Evolutionary conservation across 2,888 invertebrate species (phyloP), one percentile per base, ranked within the genome.

Genomic region (Eledona agricola): DNA sequence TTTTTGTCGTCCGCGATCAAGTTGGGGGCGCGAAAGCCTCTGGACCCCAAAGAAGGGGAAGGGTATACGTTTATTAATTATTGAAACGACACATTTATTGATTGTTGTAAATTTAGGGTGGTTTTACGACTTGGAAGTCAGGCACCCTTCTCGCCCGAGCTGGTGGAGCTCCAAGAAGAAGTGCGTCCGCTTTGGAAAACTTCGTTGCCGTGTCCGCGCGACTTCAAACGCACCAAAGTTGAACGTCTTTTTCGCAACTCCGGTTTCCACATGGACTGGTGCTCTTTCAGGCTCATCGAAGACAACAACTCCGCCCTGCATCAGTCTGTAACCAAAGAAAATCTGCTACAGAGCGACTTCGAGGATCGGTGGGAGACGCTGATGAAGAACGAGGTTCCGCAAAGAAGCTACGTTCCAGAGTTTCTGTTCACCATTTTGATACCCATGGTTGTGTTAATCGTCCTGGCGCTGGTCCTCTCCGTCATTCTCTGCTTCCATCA

Each of bases 211-310:
- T 95, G 94, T 67, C 92, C 92, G 0, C 74, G 88, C 12, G 86
- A 89, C 64, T 93, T 89, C 72, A 94, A 93, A 72, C 80, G 90
- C 51, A 93, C 93, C 0, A 89, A 90, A 0, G 90, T 91, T 0
- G 93, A 95, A 72, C 81, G 89, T 62, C 80, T 87, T 51, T 94
- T 95, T 73, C 81, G 92, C 57, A 86, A 88, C 53, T 86, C 86
- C 4, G 87, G 87, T 0, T 86, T 93, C 65, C 83, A 86, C 17
- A 75, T 94, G 7, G 94, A 95, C 72, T 95, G 94, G 94, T 95
- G 94, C 68, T 87, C 87, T 38, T 94, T 94, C 72, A 83, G 86
- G 74, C 78, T 94, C 81, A 64, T 76, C 10, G 73, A 74, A 55
- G 73, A 72, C 55, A 71, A 76, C 62, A 65, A 74, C 66, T 62